These are phyloP conservation scores for Temnothorax longispinosus DNA, from an alignment of 1,140 invertebrate species.

Conservation along the genomic window DNA sequence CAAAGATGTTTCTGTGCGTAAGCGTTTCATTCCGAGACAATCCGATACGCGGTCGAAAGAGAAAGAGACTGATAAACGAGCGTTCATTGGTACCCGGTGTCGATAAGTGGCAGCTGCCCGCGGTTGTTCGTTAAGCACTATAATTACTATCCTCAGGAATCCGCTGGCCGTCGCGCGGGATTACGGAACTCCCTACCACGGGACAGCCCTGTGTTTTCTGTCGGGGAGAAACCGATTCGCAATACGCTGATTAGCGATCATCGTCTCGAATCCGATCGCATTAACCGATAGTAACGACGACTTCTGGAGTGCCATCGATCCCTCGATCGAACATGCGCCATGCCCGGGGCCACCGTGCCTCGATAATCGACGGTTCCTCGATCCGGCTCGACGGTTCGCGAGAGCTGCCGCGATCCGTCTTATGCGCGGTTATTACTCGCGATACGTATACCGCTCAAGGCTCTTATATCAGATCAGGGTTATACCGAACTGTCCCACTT, in stretches of 20 bases:
- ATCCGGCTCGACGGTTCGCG: constrained; percentile 1
- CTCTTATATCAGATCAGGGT: neutral
- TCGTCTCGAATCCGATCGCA: constrained; percentile 54
- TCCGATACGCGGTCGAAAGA: neutral
- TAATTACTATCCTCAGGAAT: constrained; percentile 43
- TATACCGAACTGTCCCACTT: constrained; percentile 8
- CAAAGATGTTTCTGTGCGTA: neutral
- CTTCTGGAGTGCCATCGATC: constrained; percentile 46
- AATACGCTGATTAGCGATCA: constrained; percentile 49
- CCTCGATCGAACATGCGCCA: constrained; percentile 16
- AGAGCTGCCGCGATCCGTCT: constrained; percentile 7
- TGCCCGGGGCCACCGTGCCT: constrained; percentile 19
- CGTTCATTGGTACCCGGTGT: constrained; percentile 21
- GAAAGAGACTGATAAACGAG: constrained; percentile 43
- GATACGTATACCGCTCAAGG: neutral
- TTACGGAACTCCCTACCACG: constrained; percentile 24
- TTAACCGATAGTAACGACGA: constrained; percentile 51
- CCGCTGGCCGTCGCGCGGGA: neutral
- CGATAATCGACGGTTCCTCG: constrained; percentile 47
- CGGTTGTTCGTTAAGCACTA: constrained; percentile 37
- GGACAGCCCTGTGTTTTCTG: constrained; percentile 41
- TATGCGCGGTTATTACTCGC: constrained; percentile 23
- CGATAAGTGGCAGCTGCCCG: constrained; percentile 29
- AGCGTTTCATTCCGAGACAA: neutral
- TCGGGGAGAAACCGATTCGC: neutral